A percentile compares a stretch with the other conserved stretches of the same genome.
Conservation (phyloP, 2,113 vertebrate genomes). For the Microtus oregoni region DNA sequence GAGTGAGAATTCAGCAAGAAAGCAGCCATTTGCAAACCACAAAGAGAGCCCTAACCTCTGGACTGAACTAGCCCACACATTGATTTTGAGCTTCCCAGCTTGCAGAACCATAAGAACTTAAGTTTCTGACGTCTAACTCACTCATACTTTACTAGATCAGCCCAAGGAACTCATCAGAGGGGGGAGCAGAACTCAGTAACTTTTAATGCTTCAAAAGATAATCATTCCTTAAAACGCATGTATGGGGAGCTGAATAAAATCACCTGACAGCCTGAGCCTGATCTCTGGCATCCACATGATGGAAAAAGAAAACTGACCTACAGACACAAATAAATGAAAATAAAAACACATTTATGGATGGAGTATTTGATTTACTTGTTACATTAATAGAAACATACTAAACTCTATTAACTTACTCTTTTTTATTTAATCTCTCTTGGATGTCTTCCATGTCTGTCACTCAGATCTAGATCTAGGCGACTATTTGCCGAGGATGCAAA, state of each 20-base stretch:
- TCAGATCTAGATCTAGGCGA: not conserved
- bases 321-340: not conserved
- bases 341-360: not conserved
- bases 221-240: conserved; percentile 15
- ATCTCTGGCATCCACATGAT: not conserved
- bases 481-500: conserved; percentile 28
- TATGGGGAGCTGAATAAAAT: not conserved
- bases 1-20: not conserved
- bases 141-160: conserved; percentile 39
- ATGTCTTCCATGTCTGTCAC: not conserved
- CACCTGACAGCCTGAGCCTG: not conserved
- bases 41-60: not conserved
- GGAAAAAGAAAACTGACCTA: not conserved
- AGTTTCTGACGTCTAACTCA: not conserved
- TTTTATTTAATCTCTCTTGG: not conserved
- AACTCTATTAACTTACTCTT: conserved; percentile 3
- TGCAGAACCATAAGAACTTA: conserved; percentile 13
- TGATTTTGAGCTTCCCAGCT: not conserved
- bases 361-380: conserved; percentile 32
- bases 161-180: not conserved
- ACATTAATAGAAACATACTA: not conserved
- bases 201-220: not conserved
- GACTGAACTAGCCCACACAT: not conserved
- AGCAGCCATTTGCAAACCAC: not conserved
- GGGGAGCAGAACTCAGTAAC: conserved; percentile 5